Evolutionary conservation across 2,797 vertebrate genomes (phyloP).

Genomic region (Chelidonichthys spinosus): DNA sequence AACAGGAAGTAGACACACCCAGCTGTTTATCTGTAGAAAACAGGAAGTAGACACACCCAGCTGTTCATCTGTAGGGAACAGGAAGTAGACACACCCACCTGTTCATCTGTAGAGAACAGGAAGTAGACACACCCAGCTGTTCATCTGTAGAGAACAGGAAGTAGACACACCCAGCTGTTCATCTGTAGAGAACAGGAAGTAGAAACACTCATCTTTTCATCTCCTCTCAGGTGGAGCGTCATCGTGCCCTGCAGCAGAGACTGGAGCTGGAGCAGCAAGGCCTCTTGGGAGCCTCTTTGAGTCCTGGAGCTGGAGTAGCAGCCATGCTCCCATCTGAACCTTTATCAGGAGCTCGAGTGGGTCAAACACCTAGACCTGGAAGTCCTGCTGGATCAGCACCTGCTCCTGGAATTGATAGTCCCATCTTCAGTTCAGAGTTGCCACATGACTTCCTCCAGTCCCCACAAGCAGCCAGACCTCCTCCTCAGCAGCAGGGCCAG

Average conservation of each 20-base stretch:
- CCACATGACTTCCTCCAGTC: conserved; percentile 91
- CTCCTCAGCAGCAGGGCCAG: conserved; percentile 46
- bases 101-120: too few species aligned
- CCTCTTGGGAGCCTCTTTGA: conserved; percentile 56
- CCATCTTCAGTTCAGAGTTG: conserved; percentile 89
- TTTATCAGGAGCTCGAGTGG: conserved; percentile 52
- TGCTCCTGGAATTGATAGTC: conserved; percentile 75
- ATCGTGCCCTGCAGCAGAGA: conserved; percentile 78
- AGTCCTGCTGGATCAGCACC: conserved; percentile 54
- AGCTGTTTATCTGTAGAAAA: background rate
- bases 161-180: background rate
- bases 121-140: too few species aligned
- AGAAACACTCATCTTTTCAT: background rate
- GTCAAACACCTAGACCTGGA: background rate
- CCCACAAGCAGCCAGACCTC: conserved; percentile 74
- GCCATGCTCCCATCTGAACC: conserved; percentile 39
- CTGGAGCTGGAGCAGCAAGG: conserved; percentile 85
- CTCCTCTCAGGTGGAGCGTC: conserved; percentile 83
- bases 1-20: too few species aligned
- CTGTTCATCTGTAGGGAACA: background rate
- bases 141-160: background rate
- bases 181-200: too few species aligned
- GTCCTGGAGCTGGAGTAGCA: conserved; percentile 17
- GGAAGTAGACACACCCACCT: background rate
- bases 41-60: too few species aligned